Base-by-base conservation (phyloP, 2,113 vertebrate genomes). In the Elaphurus davidianus region DNA sequence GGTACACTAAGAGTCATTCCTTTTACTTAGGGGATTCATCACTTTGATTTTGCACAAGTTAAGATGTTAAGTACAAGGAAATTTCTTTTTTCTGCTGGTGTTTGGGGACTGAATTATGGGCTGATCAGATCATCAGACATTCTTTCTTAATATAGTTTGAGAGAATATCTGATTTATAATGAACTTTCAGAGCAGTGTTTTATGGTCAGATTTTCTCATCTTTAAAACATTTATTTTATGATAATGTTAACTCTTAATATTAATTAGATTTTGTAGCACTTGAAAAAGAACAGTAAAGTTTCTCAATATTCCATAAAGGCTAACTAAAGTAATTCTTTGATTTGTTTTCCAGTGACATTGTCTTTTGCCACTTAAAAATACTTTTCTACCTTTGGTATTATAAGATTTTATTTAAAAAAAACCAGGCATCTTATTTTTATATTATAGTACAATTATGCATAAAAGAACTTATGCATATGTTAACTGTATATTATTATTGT, bases 341-440 rank as follows among this genome's bases (percentile, higher is more conserved):
- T 96, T 93, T 40, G 3, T 96, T 96, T 94, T 47, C 28, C 83
- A 74, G 50, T 87, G 71, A 40, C 60, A 95, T 71, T 40, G 52
- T 64, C 43, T 95, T 92, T 94, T 84, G 47, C 88, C 74, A 54
- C 85, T 96, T 92, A 88, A 55, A 94, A 82, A 28, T 90, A 60
- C 67, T 87, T 87, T 47, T 84, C 25, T 76, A 25, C 47, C n/a
- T 82, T 87, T 84, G 64, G 7, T 96, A 81, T 87, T 93, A 90
- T 55, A 79, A 92, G 6, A 90, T 90, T 91, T 91, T 87, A 79
- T 95, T 1, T 79, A 91, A 62, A 47, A 62, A 47, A 13, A 60
- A 36, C 16, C n/a, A 52, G 62, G 25, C 5, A 43, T 97, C 64
- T 94, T 81, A 90, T 85, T 97, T 96, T 96, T 79, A 85, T 64